Evolutionary conservation across 2,888 invertebrate species (phyloP).

Genomic region (Brachypterus glaber): DNA sequence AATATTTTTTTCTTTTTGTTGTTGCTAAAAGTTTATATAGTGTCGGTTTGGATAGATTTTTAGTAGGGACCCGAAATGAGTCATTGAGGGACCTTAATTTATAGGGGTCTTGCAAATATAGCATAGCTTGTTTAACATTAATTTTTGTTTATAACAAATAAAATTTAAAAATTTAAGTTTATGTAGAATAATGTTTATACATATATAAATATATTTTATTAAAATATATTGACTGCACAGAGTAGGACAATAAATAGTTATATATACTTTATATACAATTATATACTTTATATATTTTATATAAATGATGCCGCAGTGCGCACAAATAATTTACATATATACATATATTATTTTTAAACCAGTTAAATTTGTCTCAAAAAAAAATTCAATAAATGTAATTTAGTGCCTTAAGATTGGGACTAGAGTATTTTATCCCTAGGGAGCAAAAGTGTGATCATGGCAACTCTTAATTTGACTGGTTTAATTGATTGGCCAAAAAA

Average conservation of each 20-base stretch:
- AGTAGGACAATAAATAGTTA: slow-evolving; percentile 33
- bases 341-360: slow-evolving; percentile 18
- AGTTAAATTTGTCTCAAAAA: not conserved
- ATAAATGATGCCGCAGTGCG: slow-evolving; percentile 9
- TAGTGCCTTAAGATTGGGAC: too few species aligned
- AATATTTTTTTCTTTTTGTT: slow-evolving; percentile 29
- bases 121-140: slow-evolving; percentile 22
- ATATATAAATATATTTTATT: slow-evolving; percentile 19
- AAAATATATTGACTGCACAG: slow-evolving; percentile 38
- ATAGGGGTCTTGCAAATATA: slow-evolving; percentile 38
- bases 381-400: too few species aligned
- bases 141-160: slow-evolving; percentile 33
- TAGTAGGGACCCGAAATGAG: not conserved
- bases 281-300: slow-evolving; percentile 21
- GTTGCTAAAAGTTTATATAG: slow-evolving; percentile 20
- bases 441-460: too few species aligned
- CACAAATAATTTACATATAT: slow-evolving; percentile 16
- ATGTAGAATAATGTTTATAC: slow-evolving; percentile 27
- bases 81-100: too few species aligned
- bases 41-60: slow-evolving; percentile 30
- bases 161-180: slow-evolving; percentile 14
- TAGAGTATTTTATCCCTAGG: too few species aligned
- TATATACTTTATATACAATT: slow-evolving; percentile 15
- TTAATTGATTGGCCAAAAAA: too few species aligned
- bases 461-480: too few species aligned